These are phyloP conservation scores for Zaprionus gabonicus DNA, from an alignment of 1,140 invertebrate species.

Conservation along the genomic window DNA sequence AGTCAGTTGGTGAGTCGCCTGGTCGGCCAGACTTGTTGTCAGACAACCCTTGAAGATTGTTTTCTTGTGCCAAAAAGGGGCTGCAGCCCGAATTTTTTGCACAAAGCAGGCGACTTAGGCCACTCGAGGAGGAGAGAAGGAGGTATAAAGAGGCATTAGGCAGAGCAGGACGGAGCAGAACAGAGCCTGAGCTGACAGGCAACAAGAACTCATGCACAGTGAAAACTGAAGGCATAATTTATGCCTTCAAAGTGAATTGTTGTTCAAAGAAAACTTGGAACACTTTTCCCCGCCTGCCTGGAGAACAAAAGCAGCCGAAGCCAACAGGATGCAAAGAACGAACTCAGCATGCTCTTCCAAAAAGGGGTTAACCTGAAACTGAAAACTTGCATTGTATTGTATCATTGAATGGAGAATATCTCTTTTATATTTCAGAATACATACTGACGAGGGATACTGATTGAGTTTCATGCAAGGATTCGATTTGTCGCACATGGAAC, in stretches of 20 bases:
- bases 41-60: constrained; percentile 81
- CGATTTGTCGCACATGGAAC: no score
- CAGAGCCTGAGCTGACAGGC: constrained; percentile 50
- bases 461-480: no score
- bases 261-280: constrained; percentile 74
- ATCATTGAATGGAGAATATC: neutral
- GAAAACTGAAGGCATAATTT: constrained; percentile 82
- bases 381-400: neutral
- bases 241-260: constrained; percentile 83
- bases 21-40: constrained; percentile 46
- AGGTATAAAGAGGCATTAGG: neutral
- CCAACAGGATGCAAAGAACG: constrained; percentile 50
- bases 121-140: constrained; percentile 22
- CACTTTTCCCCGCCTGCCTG: constrained; percentile 69
- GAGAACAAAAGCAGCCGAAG: constrained; percentile 59
- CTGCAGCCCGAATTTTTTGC: constrained; percentile 72
- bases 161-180: neutral
- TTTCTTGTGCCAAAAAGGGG: constrained; percentile 68
- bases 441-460: no score
- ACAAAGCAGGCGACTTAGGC: constrained; percentile 72
- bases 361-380: neutral
- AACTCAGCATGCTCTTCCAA: constrained; percentile 31
- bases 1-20: constrained; percentile 32
- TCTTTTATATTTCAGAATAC: neutral
- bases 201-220: constrained; percentile 77